Percentiles rank a stretch among this genome's conserved stretches.
Conservation (phyloP, 2,888 invertebrate species). For the Hydrotaea diabolus region DNA sequence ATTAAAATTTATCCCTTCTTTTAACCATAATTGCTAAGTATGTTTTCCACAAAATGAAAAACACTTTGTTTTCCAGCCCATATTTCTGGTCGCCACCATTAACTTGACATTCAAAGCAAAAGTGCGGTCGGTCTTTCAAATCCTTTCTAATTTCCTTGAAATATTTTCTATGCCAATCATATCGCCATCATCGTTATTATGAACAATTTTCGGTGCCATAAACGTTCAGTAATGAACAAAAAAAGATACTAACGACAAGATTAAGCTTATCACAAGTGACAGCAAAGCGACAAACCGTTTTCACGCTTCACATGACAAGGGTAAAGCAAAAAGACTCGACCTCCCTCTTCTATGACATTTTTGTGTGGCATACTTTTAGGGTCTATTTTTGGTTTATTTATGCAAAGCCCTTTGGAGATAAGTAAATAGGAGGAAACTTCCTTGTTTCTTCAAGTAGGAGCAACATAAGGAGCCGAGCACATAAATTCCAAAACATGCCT, state of each 20-base stretch:
- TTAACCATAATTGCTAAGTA: too few species aligned
- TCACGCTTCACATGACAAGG: conserved; percentile 22
- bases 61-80: neutral
- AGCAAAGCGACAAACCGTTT: conserved; percentile 7
- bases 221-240: conserved; percentile 20
- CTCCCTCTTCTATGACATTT: too few species aligned
- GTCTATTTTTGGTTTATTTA: conserved; percentile 24
- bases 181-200: neutral
- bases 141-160: conserved; percentile 22
- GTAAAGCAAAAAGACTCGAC: neutral
- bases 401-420: conserved; percentile 31
- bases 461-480: neutral
- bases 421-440: neutral
- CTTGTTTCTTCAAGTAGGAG: neutral
- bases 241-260: conserved; percentile 22
- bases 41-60: too few species aligned
- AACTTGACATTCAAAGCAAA: neutral
- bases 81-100: neutral
- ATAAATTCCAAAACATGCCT: conserved; percentile 15
- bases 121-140: neutral
- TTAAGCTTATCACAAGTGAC: conserved; percentile 41
- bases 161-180: conserved; percentile 14
- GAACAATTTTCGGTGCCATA: neutral
- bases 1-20: too few species aligned
- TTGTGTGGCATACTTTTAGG: neutral